These are phyloP conservation scores for Macrophya annulata DNA, from an alignment of 2,888 invertebrate genomes.

Conservation along the genomic window DNA sequence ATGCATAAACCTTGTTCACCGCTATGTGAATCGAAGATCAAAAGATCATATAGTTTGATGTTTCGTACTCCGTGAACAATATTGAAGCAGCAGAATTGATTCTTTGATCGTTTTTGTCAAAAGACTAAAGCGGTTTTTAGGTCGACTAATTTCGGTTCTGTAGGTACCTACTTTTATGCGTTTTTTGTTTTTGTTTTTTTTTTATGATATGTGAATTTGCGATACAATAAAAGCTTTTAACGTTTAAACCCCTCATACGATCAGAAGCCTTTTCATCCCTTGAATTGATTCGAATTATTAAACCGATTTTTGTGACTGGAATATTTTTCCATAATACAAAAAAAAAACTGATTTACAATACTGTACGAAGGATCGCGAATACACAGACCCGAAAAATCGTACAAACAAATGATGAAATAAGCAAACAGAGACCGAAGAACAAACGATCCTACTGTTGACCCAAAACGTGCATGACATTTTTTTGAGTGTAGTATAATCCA, in stretches of 20 bases:
- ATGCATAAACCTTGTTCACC: neutral
- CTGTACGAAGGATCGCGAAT: neutral
- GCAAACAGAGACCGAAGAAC: conserved; percentile 13
- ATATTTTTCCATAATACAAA: neutral
- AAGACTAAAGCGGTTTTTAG: neutral
- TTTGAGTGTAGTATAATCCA: neutral
- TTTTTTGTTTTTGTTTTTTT: too few species aligned
- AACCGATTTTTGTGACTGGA: neutral
- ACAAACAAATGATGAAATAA: neutral
- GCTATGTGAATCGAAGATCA: neutral
- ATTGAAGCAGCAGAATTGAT: neutral
- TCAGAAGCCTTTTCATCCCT: neutral
- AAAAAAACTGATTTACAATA: neutral
- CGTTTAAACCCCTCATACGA: neutral
- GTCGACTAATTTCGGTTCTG: neutral
- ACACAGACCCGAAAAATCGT: neutral
- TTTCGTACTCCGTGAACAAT: too few species aligned
- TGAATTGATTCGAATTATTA: neutral
- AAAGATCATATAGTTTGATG: too few species aligned
- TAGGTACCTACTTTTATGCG: neutral
- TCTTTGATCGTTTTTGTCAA: neutral
- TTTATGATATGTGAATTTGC: neutral
- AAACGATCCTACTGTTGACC: neutral
- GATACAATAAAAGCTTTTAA: neutral
- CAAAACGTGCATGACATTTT: conserved; percentile 14